These are phyloP conservation scores for Drosophila arawakana DNA, from an alignment of 1,140 invertebrate species.

Conservation along the genomic window DNA sequence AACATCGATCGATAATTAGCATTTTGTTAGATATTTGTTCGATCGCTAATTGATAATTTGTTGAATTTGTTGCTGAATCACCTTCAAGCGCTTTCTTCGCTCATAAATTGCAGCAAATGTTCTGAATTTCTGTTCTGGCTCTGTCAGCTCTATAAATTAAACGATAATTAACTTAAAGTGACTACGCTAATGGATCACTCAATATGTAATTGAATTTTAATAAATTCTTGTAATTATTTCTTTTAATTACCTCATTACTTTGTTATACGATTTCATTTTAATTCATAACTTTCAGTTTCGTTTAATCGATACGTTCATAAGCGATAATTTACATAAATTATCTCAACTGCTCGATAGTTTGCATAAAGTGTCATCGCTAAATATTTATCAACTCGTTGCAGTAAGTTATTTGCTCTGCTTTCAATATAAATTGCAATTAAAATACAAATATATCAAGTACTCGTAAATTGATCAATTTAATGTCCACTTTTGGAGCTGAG, in stretches of 20 bases:
- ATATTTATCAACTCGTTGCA: not conserved
- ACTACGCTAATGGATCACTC: too few relatives aligned
- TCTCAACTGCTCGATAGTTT: not conserved
- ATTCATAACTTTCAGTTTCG: too few relatives aligned
- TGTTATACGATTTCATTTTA: too few relatives aligned
- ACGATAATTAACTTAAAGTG: not conserved
- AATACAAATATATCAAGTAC: not conserved
- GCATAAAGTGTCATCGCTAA: not conserved
- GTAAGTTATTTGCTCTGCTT: not conserved
- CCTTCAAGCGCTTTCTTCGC: not conserved
- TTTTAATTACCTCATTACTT: not conserved
- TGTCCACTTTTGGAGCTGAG: not conserved
- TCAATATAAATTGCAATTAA: conserved; percentile 28
- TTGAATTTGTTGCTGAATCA: conserved; percentile 4
- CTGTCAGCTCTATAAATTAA: too few relatives aligned
- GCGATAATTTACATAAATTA: too few relatives aligned
- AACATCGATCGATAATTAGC: conserved; percentile 35
- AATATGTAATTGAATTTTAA: too few relatives aligned
- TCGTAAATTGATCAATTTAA: conserved; percentile 2
- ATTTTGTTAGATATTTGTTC: conserved; percentile 30
- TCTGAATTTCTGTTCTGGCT: not conserved
- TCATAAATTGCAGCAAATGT: not conserved
- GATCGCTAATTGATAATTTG: conserved; percentile 45
- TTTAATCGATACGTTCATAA: too few relatives aligned
- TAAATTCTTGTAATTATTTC: not conserved